Conservation (phyloP, 1,140 invertebrate genomes). For the Bombus fervidus region DNA sequence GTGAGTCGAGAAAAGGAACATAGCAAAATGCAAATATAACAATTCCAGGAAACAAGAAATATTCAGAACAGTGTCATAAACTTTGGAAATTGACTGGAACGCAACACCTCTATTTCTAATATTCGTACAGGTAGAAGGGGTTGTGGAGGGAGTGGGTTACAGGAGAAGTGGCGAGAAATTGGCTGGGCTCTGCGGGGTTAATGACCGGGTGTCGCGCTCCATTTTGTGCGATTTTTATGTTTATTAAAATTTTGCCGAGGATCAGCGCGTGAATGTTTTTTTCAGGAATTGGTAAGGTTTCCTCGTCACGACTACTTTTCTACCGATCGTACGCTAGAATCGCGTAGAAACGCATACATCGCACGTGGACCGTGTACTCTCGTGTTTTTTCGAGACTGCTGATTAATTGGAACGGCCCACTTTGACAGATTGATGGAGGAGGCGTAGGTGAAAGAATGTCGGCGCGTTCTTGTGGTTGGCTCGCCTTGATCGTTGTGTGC, state of each 20-base stretch:
- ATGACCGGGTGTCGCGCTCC: slow-evolving; percentile 14
- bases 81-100: too few relatives aligned
- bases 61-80: too few relatives aligned
- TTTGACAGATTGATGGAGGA: not conserved
- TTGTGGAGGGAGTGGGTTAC: not conserved
- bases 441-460: not conserved
- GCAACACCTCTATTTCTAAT: too few relatives aligned
- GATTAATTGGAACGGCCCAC: slow-evolving; percentile 53
- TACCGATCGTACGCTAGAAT: not conserved
- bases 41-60: too few relatives aligned
- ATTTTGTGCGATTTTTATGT: slow-evolving; percentile 31
- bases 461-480: not conserved
- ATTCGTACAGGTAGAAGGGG: not conserved
- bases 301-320: not conserved
- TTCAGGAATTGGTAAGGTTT: not conserved
- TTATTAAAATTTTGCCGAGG: slow-evolving; percentile 38
- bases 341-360: not conserved
- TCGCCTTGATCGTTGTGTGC: not conserved
- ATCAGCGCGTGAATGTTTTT: not conserved
- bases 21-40: too few relatives aligned
- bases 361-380: not conserved
- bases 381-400: not conserved
- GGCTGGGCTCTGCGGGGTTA: slow-evolving; percentile 41
- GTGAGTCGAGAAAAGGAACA: too few relatives aligned
- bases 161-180: slow-evolving; percentile 44